Base-by-base conservation (phyloP, 1,140 invertebrate genomes). In the Teleopsis dalmanni region DNA sequence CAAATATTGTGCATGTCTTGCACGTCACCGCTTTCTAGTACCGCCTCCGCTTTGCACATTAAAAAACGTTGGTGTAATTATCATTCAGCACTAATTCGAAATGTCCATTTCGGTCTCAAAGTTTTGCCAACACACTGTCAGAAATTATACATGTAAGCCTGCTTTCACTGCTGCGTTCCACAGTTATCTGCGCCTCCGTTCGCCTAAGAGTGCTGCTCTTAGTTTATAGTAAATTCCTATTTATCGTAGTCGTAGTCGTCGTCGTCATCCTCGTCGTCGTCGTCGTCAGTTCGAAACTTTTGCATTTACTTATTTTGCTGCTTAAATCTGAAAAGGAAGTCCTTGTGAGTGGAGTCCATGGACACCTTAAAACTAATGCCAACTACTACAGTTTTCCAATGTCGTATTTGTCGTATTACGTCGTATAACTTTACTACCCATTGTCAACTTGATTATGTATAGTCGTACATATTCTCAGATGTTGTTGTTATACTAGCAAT, bases 81-180 rank as follows among this genome's bases (percentile, higher is more conserved):
- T 36, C 44, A 46, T 46, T 46, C 44, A 46, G 16, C 44, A 46
- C 44, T 36, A 46, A 46, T 46, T 46, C 44, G 44, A 31, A 46
- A 46, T 35, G 44, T 46, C 44, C 44, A 46, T 46, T 46, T 26
- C 41, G 25, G 22, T 19, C 41, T 16, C 13, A 35, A 46, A 46
- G 44, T 46, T 46, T 46, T 25, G 26, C 41, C 21, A 36, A 46
- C 43, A 34, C 43, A 9, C n/a, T n/a, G 9, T 31, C 41, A 43
- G 41, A 46, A 46, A 46, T 34, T 46, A n/a, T n/a, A n/a, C 35
- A 46, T 46, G 29, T 31, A 46, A 46, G 44, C 44, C 44, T 46
- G 29, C 44, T 46, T 46, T 36, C 16, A 23, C 23, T 41, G 38
- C 13, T 23, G 14, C 11, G 21, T 23, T 40, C 21, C 26, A 19